These are phyloP conservation scores for Eclectus roratus DNA, from an alignment of 2,113 vertebrate genomes.

Conservation along the genomic window DNA sequence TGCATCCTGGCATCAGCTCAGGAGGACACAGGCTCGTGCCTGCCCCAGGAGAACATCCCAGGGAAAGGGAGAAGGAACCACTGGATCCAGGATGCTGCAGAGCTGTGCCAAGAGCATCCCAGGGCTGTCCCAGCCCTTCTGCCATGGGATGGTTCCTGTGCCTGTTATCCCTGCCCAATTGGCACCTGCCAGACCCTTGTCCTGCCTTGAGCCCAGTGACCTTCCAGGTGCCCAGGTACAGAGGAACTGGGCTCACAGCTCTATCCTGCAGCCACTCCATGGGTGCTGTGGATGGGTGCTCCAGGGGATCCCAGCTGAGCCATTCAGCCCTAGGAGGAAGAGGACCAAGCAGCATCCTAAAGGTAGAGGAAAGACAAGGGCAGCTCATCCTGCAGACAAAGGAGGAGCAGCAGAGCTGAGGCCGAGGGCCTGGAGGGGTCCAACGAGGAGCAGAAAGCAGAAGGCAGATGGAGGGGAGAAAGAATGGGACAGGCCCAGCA, in stretches of 20 bases:
- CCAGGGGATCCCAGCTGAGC: neutral
- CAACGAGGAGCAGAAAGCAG: neutral
- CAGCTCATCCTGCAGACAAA: neutral
- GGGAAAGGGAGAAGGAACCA: neutral
- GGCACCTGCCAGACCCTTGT: neutral
- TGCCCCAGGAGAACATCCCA: neutral
- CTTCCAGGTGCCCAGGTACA: neutral
- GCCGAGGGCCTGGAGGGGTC: neutral
- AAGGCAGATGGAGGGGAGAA: neutral
- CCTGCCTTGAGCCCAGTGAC: neutral
- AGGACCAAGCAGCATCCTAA: neutral
- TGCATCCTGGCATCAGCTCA: neutral
- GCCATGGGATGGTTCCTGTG: neutral
- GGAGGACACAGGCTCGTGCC: neutral
- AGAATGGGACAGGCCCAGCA: neutral
- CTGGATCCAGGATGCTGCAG: constrained; percentile 6
- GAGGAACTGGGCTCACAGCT: neutral
- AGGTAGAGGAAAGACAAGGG: neutral
- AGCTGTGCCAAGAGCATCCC: neutral
- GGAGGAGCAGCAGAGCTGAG: neutral
- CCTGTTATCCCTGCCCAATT: neutral
- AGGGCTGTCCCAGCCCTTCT: neutral
- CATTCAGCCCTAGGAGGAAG: neutral
- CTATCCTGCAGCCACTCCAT: neutral
- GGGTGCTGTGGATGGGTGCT: neutral